Evolutionary conservation across 2,888 invertebrate genomes (phyloP), one percentile per base, ranked within the genome.

Genomic region (Andricus curvator): DNA sequence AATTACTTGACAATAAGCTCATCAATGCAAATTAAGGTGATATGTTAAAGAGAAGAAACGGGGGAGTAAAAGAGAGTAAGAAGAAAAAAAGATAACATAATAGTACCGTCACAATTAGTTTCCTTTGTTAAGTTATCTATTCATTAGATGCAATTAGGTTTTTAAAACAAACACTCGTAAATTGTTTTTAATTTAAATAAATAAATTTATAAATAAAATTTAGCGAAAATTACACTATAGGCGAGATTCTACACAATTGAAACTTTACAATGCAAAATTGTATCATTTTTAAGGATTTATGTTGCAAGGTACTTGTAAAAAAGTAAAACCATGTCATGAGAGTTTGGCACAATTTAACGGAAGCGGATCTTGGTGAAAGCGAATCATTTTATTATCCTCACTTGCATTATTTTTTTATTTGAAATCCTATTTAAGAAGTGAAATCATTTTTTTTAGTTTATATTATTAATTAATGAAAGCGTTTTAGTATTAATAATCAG

Each of bases 271-370:
- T 15, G 15, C 13, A 44, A 44, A 44, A 0, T 44, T 15, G 4
- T 15, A 44, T 44, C 13, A 44, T 44, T 44, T 44, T 44, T 4
- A 44, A 44, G 4, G 15, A 44, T 44, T 44, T 13, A 13, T 11
- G 3, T 44, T 13, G 41, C 41, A 44, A 56, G 22, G 20, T 20
- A 48, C 17, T 29, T 48, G 51, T 74, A 29, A 20, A 74, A 56
- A 74, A 8, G 17, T 33, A 44, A 70, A 29, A 9, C 11, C 51
- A 33, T 56, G 56, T 1, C 51, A 56, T 74, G 56, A 56, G 74
- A 74, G n/a, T 74, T 56, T 56, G 74, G 74, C 74, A 56, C 33
- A 11, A 74, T 33, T 56, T 56, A 56, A n/a, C 51, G 74, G 56
- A 74, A 74, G 48, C 29, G 33, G 29, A 74, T n/a, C 56, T 33